These are phyloP conservation scores for Apeira syringaria DNA, from an alignment of 2,888 invertebrate species.

Conservation along the genomic window DNA sequence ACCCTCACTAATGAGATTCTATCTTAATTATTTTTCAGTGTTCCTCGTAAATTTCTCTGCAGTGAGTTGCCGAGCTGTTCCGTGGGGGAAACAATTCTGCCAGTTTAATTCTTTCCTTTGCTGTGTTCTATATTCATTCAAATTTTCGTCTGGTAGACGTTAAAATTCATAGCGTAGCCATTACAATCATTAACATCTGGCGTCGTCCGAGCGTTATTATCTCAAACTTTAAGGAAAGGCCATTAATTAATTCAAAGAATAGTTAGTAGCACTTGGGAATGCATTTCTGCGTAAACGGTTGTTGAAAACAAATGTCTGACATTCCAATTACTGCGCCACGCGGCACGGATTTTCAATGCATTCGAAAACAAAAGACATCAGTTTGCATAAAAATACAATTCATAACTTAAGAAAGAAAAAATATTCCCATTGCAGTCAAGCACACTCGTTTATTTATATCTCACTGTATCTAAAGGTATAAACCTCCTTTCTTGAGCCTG, in stretches of 20 bases:
- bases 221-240: conserved; percentile 58
- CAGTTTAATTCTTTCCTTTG: conserved; percentile 68
- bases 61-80: conserved; percentile 58
- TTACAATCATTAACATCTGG: conserved; percentile 76
- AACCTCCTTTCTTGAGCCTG: no score
- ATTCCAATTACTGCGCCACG: conserved; percentile 6
- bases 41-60: conserved; percentile 58
- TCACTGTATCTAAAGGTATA: no score
- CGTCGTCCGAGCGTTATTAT: conserved; percentile 64
- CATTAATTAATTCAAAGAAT: conserved; percentile 63
- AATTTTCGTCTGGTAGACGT: conserved; percentile 69
- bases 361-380: neutral
- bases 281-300: conserved; percentile 18
- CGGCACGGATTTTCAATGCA: neutral
- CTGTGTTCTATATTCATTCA: conserved; percentile 71
- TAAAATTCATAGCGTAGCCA: conserved; percentile 77
- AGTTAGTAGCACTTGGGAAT: conserved; percentile 39
- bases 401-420: no score
- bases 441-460: no score
- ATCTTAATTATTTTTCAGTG: conserved; percentile 69
- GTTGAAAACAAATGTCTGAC: conserved; percentile 18
- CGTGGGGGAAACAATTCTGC: conserved; percentile 60
- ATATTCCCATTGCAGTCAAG: no score
- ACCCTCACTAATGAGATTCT: conserved; percentile 60
- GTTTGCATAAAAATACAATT: no score